A percentile compares a stretch with the other conserved stretches of the same genome.
Conservation (phyloP, 2,113 vertebrate genomes). For the Clinocottus analis region DNA sequence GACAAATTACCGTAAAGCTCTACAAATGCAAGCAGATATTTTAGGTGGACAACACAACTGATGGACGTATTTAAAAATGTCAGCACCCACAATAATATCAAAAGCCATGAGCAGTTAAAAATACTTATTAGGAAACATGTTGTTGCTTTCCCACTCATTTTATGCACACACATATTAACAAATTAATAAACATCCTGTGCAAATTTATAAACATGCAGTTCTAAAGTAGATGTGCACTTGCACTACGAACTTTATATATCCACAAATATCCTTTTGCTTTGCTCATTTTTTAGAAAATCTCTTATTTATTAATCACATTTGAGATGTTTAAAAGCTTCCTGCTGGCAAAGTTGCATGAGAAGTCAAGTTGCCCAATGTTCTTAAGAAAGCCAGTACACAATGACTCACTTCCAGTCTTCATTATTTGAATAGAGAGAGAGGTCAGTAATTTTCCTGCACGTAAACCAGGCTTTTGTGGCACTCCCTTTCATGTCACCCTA, state of each 20-base stretch:
- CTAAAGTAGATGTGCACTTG: neutral
- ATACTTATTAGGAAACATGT: neutral
- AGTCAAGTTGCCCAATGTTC: neutral
- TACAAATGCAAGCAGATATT: neutral
- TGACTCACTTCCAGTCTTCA: constrained; percentile 8
- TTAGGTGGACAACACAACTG: neutral
- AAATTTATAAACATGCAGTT: constrained; percentile 28
- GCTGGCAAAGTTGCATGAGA: neutral
- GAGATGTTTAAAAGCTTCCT: constrained; percentile 10
- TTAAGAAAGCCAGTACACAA: neutral
- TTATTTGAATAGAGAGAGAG: neutral
- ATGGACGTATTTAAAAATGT: neutral
- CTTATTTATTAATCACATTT: neutral
- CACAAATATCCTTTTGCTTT: no score
- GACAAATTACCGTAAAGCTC: neutral
- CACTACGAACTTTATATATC: neutral
- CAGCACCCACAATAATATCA: neutral
- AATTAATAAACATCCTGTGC: constrained; percentile 41
- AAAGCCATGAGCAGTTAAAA: neutral
- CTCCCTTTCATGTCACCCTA: constrained; percentile 11
- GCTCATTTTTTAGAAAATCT: neutral
- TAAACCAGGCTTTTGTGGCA: constrained; percentile 16
- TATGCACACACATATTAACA: neutral
- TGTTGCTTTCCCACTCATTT: constrained; percentile 13
- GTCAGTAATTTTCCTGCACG: constrained; percentile 7